A percentile compares a stretch with the other conserved stretches of the same genome.
Evolutionary conservation across 1,140 invertebrate species (phyloP).

Genomic region (Drosophila erecta): DNA sequence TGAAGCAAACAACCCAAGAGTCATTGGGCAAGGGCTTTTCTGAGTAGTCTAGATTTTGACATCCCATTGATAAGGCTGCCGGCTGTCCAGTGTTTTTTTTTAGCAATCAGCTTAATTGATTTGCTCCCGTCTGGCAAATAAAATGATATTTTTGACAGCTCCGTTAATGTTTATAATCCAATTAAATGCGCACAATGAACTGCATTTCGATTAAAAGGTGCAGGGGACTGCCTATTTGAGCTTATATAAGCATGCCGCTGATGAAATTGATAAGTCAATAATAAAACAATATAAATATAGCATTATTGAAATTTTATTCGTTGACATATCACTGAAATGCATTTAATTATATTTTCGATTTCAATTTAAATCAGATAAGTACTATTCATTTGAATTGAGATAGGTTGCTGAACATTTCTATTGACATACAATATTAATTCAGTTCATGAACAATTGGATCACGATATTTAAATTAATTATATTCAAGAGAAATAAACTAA

Average conservation of each 20-base stretch:
- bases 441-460: neutral
- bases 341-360: neutral
- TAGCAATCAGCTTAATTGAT: slow-evolving; percentile 50
- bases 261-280: slow-evolving; percentile 12
- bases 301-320: neutral
- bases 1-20: slow-evolving; percentile 33
- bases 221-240: slow-evolving; percentile 8
- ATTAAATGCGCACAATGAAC: slow-evolving; percentile 49
- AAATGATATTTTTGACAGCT: slow-evolving; percentile 51
- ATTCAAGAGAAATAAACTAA: neutral
- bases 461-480: neutral
- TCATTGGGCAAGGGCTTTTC: slow-evolving; percentile 31
- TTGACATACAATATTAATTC: neutral
- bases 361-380: neutral
- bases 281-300: slow-evolving; percentile 3
- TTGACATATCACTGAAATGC: neutral
- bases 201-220: slow-evolving; percentile 28
- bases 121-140: slow-evolving; percentile 19
- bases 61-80: slow-evolving; percentile 16
- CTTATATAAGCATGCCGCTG: slow-evolving; percentile 3
- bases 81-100: neutral
- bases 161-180: slow-evolving; percentile 39
- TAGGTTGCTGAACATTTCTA: neutral
- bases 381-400: neutral
- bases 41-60: slow-evolving; percentile 15